phyloP scores from a whole-genome alignment of 2,797 vertebrate species.

The Tinamus major region DNA sequence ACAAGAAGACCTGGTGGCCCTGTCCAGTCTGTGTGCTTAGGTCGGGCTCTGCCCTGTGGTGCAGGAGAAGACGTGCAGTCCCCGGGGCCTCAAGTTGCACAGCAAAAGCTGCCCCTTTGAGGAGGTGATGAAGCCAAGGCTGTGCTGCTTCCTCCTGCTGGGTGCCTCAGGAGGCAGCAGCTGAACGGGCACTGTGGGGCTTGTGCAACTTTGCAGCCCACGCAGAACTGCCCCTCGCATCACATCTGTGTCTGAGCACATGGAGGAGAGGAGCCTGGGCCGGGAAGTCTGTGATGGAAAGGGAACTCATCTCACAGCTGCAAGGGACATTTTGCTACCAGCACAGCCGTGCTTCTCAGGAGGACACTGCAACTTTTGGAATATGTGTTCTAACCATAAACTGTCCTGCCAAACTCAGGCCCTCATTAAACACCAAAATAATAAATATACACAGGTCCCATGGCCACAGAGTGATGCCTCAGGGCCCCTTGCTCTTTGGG shows the following conservation, averaged over 20 bases:
- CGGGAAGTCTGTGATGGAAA: background rate
- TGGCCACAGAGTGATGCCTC: rapidly evolving
- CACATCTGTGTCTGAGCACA: background rate
- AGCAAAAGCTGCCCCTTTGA: background rate
- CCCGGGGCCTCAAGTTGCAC: background rate
- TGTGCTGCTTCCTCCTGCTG: background rate
- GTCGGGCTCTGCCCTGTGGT: background rate
- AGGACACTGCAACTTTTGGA: background rate
- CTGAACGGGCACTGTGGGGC: background rate
- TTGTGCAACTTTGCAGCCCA: background rate
- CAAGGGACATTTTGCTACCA: background rate
- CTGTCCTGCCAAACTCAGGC: background rate
- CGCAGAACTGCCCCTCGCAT: background rate
- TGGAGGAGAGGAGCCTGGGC: background rate
- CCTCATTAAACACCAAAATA: background rate
- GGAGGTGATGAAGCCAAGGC: background rate
- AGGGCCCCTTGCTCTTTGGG: background rate
- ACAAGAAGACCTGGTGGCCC: background rate
- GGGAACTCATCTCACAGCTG: background rate
- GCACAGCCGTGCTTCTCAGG: background rate
- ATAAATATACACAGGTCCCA: background rate
- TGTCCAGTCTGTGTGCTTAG: background rate
- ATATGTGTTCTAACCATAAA: constrained; percentile 6
- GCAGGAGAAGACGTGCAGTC: background rate
- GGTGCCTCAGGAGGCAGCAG: background rate